A percentile compares a stretch with the other conserved stretches of the same genome.
Conservation (phyloP, 2,113 vertebrate species). For the Thalassarche chlororhynchos region DNA sequence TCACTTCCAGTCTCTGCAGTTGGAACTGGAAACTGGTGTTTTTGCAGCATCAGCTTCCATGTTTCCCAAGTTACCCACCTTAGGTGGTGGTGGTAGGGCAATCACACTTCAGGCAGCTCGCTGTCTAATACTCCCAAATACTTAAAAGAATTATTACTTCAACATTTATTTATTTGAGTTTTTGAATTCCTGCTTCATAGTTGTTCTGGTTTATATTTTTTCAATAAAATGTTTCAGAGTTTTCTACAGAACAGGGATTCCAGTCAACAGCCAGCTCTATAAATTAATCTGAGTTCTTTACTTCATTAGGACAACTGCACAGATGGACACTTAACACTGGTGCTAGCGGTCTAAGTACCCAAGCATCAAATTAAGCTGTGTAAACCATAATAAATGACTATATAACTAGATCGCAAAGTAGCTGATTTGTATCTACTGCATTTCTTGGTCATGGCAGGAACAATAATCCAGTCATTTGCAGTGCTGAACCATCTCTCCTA, state of each 20-base stretch:
- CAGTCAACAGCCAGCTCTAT: neutral
- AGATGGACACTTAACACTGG: neutral
- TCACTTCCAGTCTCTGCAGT: neutral
- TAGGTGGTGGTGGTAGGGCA: neutral
- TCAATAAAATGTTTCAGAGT: neutral
- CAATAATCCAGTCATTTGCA: neutral
- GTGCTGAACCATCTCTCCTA: neutral
- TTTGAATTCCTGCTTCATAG: neutral
- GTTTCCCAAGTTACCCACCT: neutral
- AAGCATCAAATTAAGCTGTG: constrained; percentile 16
- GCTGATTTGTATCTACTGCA: neutral
- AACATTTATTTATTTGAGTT: neutral
- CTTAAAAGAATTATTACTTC: neutral
- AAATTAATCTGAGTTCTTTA: neutral
- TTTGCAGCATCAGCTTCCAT: neutral
- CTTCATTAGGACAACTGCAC: neutral
- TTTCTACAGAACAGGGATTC: neutral
- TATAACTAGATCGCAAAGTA: neutral
- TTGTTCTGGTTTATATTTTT: neutral
- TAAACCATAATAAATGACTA: neutral
- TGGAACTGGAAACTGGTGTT: neutral
- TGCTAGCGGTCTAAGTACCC: neutral
- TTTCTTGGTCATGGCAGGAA: neutral
- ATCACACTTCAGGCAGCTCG: neutral
- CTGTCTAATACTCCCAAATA: neutral